Conservation (phyloP, 1,140 invertebrate genomes). For the Heliconius hermathena region DNA sequence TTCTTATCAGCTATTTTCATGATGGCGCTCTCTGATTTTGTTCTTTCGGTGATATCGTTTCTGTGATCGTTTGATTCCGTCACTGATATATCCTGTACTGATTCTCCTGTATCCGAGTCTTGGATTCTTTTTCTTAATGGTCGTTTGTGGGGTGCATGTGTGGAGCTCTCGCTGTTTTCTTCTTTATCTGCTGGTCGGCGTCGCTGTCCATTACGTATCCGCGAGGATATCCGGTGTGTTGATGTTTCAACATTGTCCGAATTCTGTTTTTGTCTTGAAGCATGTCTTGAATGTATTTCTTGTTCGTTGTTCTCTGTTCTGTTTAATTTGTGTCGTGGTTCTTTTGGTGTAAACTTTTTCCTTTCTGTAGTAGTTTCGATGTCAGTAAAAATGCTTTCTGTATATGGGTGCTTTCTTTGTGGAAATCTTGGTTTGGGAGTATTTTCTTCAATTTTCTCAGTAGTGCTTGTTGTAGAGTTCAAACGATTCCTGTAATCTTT, state of each 20-base stretch:
- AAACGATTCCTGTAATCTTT: constrained; percentile 83
- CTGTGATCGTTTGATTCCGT: constrained; percentile 63
- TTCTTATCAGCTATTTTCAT: constrained; percentile 82
- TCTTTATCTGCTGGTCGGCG: constrained; percentile 57
- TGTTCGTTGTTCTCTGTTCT: constrained; percentile 59
- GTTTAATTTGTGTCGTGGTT: constrained; percentile 71
- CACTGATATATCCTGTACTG: constrained; percentile 67
- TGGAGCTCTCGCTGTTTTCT: constrained; percentile 58
- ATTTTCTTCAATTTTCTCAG: constrained; percentile 71
- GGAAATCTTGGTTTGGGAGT: constrained; percentile 72
- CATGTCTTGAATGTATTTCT: constrained; percentile 57
- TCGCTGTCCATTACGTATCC: constrained; percentile 65
- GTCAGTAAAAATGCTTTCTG: constrained; percentile 62
- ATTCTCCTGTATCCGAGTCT: constrained; percentile 68
- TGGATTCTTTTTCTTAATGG: constrained; percentile 68
- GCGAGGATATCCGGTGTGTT: constrained; percentile 66
- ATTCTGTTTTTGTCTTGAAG: constrained; percentile 57
- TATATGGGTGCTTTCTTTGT: constrained; percentile 66
- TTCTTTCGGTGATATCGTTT: constrained; percentile 73
- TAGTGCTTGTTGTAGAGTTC: constrained; percentile 81
- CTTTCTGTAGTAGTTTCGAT: constrained; percentile 73
- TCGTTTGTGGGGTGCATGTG: constrained; percentile 56
- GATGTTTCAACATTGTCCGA: constrained; percentile 50
- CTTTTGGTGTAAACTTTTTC: constrained; percentile 78
- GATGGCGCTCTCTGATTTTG: constrained; percentile 79